phyloP scores from a whole-genome alignment of 2,113 vertebrate genomes.

The Gopherus flavomarginatus region DNA sequence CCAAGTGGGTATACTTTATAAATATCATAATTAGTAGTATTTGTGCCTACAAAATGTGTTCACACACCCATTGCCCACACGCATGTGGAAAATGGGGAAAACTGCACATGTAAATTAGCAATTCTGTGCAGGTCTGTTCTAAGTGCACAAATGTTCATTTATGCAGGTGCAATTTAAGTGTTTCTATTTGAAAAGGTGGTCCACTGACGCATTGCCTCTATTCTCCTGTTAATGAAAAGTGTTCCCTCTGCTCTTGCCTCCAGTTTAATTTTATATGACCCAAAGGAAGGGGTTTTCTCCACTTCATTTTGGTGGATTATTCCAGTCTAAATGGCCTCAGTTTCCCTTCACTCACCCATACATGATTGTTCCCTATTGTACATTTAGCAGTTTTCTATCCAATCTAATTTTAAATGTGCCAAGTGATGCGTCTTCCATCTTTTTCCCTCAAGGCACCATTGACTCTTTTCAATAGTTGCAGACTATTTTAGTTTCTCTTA shows the following conservation, averaged over 20 bases:
- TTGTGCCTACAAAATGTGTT: background rate
- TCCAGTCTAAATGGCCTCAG: conserved; percentile 11
- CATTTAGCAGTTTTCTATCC: background rate
- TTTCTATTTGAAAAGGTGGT: background rate
- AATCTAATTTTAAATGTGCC: too few species aligned
- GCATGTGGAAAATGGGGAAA: background rate
- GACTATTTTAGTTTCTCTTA: conserved; percentile 36
- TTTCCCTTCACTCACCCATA: conserved; percentile 8
- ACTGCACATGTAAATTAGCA: rapidly evolving
- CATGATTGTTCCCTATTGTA: background rate
- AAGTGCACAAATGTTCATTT: background rate
- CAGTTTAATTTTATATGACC: conserved; percentile 3
- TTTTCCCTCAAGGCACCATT: conserved; percentile 42
- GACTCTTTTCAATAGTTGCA: conserved; percentile 36
- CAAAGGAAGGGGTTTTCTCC: background rate
- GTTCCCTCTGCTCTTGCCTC: background rate
- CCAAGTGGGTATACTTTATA: background rate
- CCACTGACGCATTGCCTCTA: background rate
- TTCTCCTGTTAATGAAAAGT: background rate
- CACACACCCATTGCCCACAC: background rate
- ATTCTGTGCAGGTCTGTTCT: background rate
- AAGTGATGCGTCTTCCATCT: conserved; percentile 32
- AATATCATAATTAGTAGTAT: rapidly evolving
- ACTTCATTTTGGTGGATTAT: conserved; percentile 9
- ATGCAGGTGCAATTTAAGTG: background rate